Evolutionary conservation across 2,113 vertebrate species (phyloP).

Genomic region (Nycticryphes semicollaris): DNA sequence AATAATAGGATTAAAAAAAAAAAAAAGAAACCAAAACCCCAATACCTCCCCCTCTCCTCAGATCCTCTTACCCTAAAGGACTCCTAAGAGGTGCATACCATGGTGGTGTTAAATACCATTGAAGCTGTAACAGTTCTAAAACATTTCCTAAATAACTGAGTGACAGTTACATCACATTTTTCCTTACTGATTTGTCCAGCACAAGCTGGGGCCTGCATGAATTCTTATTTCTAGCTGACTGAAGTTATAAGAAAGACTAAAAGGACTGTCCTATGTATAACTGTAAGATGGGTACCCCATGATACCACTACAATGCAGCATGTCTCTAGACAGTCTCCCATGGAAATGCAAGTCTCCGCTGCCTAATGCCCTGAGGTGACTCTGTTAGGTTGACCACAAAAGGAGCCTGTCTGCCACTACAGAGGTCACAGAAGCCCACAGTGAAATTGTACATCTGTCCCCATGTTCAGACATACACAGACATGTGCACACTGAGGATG

Average conservation of each 20-base stretch:
- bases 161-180: not conserved
- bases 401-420: not conserved
- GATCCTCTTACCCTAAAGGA: not conserved
- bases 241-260: not conserved
- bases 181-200: not conserved
- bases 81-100: not conserved
- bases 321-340: not conserved
- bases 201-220: not conserved
- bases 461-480: not conserved
- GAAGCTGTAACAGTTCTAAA: not conserved
- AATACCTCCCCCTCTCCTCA: not conserved
- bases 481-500: rapidly evolving
- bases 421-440: not conserved
- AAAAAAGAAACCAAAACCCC: not conserved
- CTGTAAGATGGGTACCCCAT: not conserved
- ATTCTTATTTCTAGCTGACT: not conserved
- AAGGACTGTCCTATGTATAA: not conserved
- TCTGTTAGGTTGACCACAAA: not conserved
- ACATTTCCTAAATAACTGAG: not conserved
- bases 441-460: not conserved
- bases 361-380: not conserved
- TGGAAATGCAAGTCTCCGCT: not conserved
- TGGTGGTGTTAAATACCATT: not conserved
- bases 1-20: not conserved
- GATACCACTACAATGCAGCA: not conserved